Evolutionary conservation across 30 jellyfish, hydroid and myxozoan genomes (phyloP).

Genomic region (Aurelia coerulea): DNA sequence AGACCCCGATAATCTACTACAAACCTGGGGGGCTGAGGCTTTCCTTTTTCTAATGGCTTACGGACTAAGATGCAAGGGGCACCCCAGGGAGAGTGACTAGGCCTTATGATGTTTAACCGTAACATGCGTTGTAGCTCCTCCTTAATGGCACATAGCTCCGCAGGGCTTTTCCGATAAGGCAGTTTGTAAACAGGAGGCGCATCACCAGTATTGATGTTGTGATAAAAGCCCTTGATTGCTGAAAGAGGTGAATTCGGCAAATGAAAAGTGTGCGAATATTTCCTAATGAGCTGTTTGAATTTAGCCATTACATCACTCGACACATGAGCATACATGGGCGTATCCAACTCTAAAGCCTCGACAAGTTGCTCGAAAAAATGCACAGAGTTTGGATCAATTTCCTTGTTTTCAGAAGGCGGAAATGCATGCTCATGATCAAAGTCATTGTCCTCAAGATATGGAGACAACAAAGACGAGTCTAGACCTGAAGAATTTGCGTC

Average conservation of each 20-base stretch:
- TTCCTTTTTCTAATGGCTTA: constrained; percentile 29
- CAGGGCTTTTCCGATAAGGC: constrained; percentile 52
- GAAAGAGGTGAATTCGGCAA: constrained; percentile 57
- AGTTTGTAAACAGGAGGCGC: constrained; percentile 46
- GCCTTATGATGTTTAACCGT: constrained; percentile 14
- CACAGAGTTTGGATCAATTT: not conserved
- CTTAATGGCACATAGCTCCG: constrained; percentile 55
- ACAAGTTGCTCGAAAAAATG: not conserved
- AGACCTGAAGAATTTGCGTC: no score
- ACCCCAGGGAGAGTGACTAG: constrained; percentile 59
- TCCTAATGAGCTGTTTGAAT: constrained; percentile 1
- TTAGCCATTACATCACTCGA: not conserved
- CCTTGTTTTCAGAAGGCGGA: not conserved
- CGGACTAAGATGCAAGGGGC: constrained; percentile 52
- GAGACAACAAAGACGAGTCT: not conserved
- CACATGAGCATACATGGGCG: constrained; percentile 47
- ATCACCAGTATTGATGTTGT: constrained; percentile 36
- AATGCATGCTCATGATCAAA: constrained; percentile 13
- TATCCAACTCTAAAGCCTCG: constrained; percentile 25
- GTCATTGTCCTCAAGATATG: not conserved
- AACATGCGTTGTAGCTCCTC: constrained; percentile 46
- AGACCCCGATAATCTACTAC: constrained; percentile 48
- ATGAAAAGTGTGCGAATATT: constrained; percentile 45
- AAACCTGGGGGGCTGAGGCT: constrained; percentile 51
- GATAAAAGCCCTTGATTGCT: constrained; percentile 38